Evolutionary conservation across 1,140 invertebrate genomes (phyloP), one percentile per base, ranked within the genome.

Genomic region (Drosophila setifemur): DNA sequence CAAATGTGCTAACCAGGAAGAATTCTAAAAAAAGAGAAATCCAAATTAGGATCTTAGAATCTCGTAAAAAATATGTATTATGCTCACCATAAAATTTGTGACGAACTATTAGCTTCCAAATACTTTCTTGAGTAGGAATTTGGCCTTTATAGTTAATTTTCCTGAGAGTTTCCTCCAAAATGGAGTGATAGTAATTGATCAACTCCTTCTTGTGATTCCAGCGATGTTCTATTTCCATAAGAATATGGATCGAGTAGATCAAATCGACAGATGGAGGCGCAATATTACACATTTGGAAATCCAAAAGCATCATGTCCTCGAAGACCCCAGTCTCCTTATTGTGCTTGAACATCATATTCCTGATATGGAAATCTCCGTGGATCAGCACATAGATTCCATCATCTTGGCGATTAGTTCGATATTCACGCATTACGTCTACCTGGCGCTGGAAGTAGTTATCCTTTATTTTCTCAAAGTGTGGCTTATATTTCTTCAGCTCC

Each of bases 301-400:
- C 86, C 1, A 88, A 5, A 7, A 89, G 44, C 67, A 88, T 78
- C 2, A 79, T 47, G 1, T 88, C 70, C 11, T 68, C 68, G 2
- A 49, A 14, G 0, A 3, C n/a, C 9, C 44, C 57, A 0, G 23
- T 49, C 2, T 26, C 25, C n/a, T 35, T 48, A 16, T 60, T 39
- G 5, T 66, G 26, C 11, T 44, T 78, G 11, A 79, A 82, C 85
- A 88, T 88, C 50, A 85, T 40, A 9, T 88, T 88, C n/a, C 49
- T 52, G 0, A 58, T n/a, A 49, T 88, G 85, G 45, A 88, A 88
- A n/a, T 88, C 85, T 0, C 85, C 85, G 8, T 88, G 85, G 8
- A 53, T 57, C 0, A 88, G 42, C 0, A 85, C 83, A 14, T 88
- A 85, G 9, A 57, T 71, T 1, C 25, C 55, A 29, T 55, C 28